Evolutionary conservation across 1,140 invertebrate genomes (phyloP).

Genomic region (Pararge aegeria): DNA sequence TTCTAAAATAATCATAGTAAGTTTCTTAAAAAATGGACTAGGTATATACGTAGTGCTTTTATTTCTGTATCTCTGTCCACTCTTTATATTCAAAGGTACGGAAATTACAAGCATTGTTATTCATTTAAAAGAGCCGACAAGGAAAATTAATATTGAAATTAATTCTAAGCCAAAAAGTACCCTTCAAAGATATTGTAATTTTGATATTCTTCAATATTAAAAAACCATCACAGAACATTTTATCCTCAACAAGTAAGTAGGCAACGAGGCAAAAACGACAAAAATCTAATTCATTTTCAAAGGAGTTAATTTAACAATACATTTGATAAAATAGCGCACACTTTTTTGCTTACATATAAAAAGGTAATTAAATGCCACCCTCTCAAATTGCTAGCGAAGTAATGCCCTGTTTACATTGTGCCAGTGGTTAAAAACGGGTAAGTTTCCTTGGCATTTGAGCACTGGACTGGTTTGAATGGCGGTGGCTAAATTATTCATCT

Average conservation of each 20-base stretch:
- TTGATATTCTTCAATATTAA: not conserved
- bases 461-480: no score
- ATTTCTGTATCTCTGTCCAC: no score
- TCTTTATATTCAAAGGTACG: no score
- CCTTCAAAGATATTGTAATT: not conserved
- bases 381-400: not conserved
- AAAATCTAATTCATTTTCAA: not conserved
- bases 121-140: not conserved
- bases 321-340: not conserved
- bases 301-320: not conserved
- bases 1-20: no score
- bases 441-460: no score
- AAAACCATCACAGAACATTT: not conserved
- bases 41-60: no score
- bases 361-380: not conserved
- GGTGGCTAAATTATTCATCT: no score
- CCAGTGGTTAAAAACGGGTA: no score
- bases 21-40: no score
- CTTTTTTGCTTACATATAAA: not conserved
- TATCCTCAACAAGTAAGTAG: not conserved
- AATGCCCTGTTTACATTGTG: no score
- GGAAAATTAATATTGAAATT: slow-evolving; percentile 3
- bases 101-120: not conserved
- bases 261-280: not conserved
- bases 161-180: slow-evolving; percentile 1